Conservation (phyloP, 2,113 vertebrate species). For the Clupea harengus region DNA sequence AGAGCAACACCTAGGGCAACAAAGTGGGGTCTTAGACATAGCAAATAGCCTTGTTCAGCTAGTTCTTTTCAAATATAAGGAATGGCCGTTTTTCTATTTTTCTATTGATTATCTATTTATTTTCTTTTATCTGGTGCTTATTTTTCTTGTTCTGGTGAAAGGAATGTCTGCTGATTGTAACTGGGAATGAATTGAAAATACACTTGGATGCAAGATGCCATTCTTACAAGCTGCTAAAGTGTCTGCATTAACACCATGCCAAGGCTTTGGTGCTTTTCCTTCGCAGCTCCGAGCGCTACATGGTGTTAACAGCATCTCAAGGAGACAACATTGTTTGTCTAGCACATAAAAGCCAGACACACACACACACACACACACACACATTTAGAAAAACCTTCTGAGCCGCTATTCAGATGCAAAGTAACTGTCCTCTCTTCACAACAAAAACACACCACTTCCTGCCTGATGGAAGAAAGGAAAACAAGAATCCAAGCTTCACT, state of each 20-base stretch:
- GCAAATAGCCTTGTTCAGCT: not conserved
- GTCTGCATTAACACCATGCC: slow-evolving; percentile 27
- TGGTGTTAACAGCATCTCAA: slow-evolving; percentile 19
- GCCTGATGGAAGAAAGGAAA: not conserved
- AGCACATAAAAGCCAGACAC: slow-evolving; percentile 9
- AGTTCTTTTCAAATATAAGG: not conserved
- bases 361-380: not conserved
- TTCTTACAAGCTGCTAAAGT: slow-evolving; percentile 30
- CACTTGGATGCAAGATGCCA: slow-evolving; percentile 22
- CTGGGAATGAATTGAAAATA: not conserved
- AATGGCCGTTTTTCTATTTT: not conserved
- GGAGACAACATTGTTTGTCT: slow-evolving; percentile 13
- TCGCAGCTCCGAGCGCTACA: not conserved
- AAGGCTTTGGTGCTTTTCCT: slow-evolving; percentile 24
- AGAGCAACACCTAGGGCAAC: not conserved
- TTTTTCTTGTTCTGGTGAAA: not conserved
- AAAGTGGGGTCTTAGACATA: not conserved
- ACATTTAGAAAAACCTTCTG: not conserved
- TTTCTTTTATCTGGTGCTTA: not conserved
- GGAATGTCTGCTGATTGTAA: not conserved
- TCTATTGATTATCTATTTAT: not conserved
- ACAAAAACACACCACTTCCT: not conserved
- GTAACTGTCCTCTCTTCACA: not conserved
- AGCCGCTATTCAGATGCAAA: not conserved
- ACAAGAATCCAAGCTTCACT: not conserved